Percentiles rank a stretch among this genome's conserved stretches.
Evolutionary conservation across 2,113 vertebrate species (phyloP).

Genomic region (Lathamus discolor): DNA sequence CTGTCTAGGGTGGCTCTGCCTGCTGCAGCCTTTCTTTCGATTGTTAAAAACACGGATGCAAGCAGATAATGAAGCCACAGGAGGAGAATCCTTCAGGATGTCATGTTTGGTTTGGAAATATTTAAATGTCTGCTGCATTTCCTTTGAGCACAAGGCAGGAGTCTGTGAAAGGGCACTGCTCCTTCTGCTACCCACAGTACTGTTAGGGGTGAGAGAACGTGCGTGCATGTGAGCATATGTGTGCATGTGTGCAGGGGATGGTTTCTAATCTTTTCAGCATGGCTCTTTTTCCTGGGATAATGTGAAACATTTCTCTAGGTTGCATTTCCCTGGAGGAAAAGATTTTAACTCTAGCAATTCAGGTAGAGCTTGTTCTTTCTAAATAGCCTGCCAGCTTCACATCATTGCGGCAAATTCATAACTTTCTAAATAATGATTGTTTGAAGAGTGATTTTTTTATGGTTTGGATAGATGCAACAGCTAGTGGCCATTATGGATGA

Average conservation of each 20-base stretch:
- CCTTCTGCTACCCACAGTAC: conserved; percentile 22
- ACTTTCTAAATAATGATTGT: neutral
- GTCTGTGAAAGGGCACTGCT: conserved; percentile 37
- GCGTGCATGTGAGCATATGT: neutral
- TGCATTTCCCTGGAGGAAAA: neutral
- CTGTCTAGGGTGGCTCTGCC: neutral
- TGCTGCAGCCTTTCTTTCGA: conserved; percentile 33
- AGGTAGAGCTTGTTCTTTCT: neutral
- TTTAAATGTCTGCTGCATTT: conserved; percentile 79
- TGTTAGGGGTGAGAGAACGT: neutral
- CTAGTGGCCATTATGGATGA: neutral
- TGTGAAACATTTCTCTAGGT: neutral
- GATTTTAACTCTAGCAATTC: conserved; percentile 10
- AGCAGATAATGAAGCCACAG: conserved; percentile 68
- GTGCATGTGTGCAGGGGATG: neutral
- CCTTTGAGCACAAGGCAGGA: conserved; percentile 61
- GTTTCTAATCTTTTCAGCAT: conserved; percentile 42
- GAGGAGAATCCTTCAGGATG: conserved; percentile 73
- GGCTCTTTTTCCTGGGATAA: neutral
- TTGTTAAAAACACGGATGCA: conserved; percentile 61
- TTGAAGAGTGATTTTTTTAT: neutral
- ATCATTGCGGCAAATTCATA: neutral
- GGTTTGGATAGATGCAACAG: conserved; percentile 8
- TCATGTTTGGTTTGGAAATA: conserved; percentile 79
- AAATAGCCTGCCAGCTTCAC: neutral